These are phyloP conservation scores for Psittacula derbiana DNA, from an alignment of 2,797 vertebrate genomes.

Conservation along the genomic window DNA sequence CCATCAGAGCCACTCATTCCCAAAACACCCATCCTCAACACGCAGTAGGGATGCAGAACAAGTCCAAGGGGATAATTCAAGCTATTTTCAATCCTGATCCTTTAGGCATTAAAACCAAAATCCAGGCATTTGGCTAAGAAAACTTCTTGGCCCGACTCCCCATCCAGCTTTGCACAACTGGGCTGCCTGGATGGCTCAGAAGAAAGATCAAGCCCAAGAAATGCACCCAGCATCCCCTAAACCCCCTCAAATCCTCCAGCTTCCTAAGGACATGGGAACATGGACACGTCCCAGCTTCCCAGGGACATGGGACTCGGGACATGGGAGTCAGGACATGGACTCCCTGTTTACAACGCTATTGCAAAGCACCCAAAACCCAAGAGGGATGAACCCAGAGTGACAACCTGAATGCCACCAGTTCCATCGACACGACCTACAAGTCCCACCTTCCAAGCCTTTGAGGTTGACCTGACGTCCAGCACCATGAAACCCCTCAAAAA, in stretches of 20 bases:
- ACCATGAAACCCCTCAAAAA: background rate
- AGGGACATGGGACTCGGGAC: too few relatives aligned
- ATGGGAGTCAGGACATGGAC: background rate
- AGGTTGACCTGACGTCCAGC: background rate
- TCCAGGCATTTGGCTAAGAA: background rate
- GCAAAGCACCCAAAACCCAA: background rate
- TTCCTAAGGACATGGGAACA: background rate
- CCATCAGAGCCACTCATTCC: background rate
- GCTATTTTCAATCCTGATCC: background rate
- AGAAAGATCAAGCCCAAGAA: background rate
- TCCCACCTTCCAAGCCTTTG: background rate
- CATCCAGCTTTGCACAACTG: too few relatives aligned
- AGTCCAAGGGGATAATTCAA: accelerated
- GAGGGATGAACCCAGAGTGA: background rate
- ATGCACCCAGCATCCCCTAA: accelerated
- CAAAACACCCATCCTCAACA: background rate
- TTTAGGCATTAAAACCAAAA: background rate
- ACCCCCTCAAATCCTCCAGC: background rate
- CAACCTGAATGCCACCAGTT: background rate
- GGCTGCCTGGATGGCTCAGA: background rate
- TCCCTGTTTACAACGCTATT: accelerated
- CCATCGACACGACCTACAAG: background rate
- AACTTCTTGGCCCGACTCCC: background rate
- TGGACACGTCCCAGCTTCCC: too few relatives aligned
- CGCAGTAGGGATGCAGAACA: background rate